A percentile compares a stretch with the other conserved stretches of the same genome.
Conservation (phyloP, 2,113 vertebrate species). For the Gnathonemus echidnorhynchus region DNA sequence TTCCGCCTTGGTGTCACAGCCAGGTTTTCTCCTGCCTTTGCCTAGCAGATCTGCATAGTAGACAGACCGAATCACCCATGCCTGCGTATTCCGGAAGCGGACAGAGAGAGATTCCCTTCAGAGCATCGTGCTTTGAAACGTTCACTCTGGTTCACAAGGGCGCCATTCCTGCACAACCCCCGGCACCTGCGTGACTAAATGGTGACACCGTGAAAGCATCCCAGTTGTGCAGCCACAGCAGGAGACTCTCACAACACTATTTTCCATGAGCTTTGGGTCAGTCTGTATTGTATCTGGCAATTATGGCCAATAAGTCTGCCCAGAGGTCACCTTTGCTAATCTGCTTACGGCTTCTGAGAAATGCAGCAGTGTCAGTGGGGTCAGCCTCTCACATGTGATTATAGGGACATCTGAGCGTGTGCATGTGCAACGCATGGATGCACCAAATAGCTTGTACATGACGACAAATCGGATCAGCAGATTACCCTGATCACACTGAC, state of each 20-base stretch:
- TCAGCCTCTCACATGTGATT: conserved; percentile 38
- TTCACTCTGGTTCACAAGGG: neutral
- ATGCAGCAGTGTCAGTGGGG: conserved; percentile 41
- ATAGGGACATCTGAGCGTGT: conserved; percentile 24
- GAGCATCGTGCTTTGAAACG: neutral
- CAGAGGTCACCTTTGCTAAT: conserved; percentile 62
- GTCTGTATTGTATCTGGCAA: conserved; percentile 59
- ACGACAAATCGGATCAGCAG: conserved; percentile 63
- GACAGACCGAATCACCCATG: neutral
- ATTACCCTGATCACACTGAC: conserved; percentile 55
- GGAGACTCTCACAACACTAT: conserved; percentile 39
- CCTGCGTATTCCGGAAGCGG: neutral
- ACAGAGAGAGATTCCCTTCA: neutral
- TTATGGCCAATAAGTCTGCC: conserved; percentile 51
- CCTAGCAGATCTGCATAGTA: neutral
- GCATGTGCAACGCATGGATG: conserved; percentile 4
- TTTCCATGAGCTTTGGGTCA: conserved; percentile 55
- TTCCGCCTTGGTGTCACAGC: neutral
- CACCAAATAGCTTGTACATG: conserved; percentile 57
- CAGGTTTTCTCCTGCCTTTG: neutral
- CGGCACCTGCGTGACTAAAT: neutral
- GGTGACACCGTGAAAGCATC: no score
- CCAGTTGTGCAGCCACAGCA: conserved; percentile 26
- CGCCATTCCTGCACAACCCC: neutral
- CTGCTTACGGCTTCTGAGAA: conserved; percentile 50